Evolutionary conservation across 2,888 invertebrate genomes (phyloP).

Genomic region (Xanthorhoe spadicearia): DNA sequence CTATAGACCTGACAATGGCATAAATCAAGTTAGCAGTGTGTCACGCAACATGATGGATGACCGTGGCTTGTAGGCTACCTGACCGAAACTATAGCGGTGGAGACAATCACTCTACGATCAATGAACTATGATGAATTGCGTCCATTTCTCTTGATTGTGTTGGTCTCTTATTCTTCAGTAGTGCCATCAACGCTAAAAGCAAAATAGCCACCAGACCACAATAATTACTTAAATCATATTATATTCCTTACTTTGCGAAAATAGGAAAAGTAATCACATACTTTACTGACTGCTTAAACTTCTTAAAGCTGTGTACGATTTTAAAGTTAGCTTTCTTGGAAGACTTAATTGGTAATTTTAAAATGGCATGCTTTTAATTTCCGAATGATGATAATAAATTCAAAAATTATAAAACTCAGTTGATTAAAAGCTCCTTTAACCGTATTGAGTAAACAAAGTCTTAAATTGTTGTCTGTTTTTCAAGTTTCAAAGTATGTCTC

Average conservation of each 20-base stretch:
- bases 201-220: not conserved
- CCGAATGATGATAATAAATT: not conserved
- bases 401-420: not conserved
- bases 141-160: not conserved
- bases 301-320: too few relatives aligned
- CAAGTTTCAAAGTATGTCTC: not conserved
- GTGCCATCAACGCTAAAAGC: not conserved
- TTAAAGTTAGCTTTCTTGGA: too few relatives aligned
- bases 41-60: constrained; percentile 29
- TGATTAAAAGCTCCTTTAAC: not conserved
- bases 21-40: constrained; percentile 31
- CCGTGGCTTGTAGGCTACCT: constrained; percentile 20
- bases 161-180: not conserved
- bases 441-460: not conserved
- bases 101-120: constrained; percentile 24
- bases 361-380: not conserved
- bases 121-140: constrained; percentile 24
- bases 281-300: too few relatives aligned
- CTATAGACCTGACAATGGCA: constrained; percentile 16
- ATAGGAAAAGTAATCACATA: too few relatives aligned
- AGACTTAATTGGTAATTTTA: too few relatives aligned
- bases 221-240: too few relatives aligned
- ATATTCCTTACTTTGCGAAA: too few relatives aligned
- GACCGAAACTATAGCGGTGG: constrained; percentile 17
- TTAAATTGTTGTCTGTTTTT: not conserved